Evolutionary conservation across 2,797 vertebrate genomes (phyloP).

Genomic region (Mus caroli): DNA sequence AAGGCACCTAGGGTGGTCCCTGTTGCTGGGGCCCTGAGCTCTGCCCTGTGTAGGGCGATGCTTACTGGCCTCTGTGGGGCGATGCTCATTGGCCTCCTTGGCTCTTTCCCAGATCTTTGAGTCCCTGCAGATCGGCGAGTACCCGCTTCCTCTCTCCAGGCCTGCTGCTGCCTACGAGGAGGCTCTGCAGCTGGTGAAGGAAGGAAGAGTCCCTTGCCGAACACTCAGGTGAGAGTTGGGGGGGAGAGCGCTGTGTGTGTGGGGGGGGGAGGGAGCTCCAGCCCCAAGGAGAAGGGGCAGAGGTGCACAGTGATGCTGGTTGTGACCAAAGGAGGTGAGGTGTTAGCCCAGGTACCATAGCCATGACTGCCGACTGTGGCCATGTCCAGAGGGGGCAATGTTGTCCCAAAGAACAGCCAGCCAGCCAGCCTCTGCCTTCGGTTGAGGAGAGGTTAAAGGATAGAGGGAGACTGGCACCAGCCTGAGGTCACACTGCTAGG

Average conservation of each 20-base stretch:
- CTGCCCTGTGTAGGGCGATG: not conserved
- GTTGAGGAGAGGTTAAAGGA: too few species aligned
- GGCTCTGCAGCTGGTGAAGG: constrained; percentile 93
- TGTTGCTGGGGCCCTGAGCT: not conserved
- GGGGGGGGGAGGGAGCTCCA: not conserved
- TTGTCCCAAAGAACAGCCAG: not conserved
- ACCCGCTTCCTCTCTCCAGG: constrained; percentile 91
- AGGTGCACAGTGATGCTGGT: not conserved
- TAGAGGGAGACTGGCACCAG: not conserved
- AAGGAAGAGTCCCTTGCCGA: constrained; percentile 92
- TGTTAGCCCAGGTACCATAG: not conserved
- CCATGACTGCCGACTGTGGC: too few species aligned
- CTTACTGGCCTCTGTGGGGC: too few species aligned
- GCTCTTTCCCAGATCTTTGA: constrained; percentile 93
- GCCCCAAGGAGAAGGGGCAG: not conserved
- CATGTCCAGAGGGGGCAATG: not conserved
- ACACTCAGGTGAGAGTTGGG: constrained; percentile 91
- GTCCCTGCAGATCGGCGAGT: constrained; percentile 89
- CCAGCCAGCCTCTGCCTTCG: not conserved
- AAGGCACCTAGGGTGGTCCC: not conserved
- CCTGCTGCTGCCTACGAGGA: constrained; percentile 96
- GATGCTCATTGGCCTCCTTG: not conserved
- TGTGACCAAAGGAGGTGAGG: not conserved
- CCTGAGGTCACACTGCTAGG: not conserved
- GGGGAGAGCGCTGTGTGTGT: too few species aligned